phyloP scores from a whole-genome alignment of 2,797 vertebrate species.

The Lemur catta region DNA sequence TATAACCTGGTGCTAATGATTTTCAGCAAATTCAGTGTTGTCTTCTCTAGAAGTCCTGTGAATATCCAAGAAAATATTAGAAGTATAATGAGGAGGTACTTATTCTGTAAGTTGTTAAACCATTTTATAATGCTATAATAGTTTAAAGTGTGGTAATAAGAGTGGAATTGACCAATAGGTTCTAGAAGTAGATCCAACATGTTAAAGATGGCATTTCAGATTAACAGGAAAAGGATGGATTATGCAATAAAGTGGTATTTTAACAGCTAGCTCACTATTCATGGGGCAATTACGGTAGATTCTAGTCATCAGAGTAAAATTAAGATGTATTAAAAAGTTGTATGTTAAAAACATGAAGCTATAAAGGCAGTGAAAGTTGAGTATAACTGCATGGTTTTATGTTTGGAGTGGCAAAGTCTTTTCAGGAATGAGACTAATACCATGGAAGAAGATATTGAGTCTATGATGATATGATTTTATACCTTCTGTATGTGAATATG shows the following conservation, averaged over 20 bases:
- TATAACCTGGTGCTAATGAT: not conserved
- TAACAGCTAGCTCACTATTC: not conserved
- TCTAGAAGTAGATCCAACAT: not conserved
- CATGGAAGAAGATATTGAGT: not conserved
- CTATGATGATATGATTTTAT: not conserved
- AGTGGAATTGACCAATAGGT: not conserved
- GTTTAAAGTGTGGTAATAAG: not conserved
- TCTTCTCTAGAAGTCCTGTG: not conserved
- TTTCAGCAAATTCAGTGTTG: not conserved
- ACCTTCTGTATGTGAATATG: not conserved
- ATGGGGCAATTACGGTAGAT: not conserved
- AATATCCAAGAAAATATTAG: slow-evolving; percentile 25
- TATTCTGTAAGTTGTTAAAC: not conserved
- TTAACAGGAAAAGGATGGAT: not conserved
- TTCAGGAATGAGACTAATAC: not conserved
- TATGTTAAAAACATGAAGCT: not conserved
- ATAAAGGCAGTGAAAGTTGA: not conserved
- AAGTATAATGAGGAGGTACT: slow-evolving; percentile 4
- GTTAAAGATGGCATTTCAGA: not conserved
- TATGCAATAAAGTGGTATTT: not conserved
- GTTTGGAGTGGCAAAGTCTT: not conserved
- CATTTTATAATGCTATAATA: not conserved
- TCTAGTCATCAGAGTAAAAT: not conserved
- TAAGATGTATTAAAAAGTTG: not conserved
- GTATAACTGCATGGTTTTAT: not conserved